Evolutionary conservation across 2,797 vertebrate species (phyloP).

Genomic region (Phyllotis vaccarum): DNA sequence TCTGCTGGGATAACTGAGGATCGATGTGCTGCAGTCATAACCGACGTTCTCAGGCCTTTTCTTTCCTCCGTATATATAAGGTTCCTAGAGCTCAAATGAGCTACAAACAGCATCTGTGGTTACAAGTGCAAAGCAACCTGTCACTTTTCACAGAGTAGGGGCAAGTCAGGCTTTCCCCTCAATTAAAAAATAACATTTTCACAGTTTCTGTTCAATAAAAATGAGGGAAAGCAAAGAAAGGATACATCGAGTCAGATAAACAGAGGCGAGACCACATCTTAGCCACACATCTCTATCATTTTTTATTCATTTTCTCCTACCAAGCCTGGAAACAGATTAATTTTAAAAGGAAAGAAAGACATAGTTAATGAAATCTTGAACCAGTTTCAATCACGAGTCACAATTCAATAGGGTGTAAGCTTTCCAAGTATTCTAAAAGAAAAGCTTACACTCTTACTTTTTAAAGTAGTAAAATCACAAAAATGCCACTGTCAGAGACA

Average conservation of each 20-base stretch:
- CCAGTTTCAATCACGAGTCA: conserved; percentile 14
- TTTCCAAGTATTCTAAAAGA: conserved; percentile 32
- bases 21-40: conserved; percentile 2
- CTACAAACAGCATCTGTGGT: conserved; percentile 65
- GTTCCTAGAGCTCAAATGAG: conserved; percentile 65
- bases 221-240: conserved; percentile 61
- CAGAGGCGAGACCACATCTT: not conserved
- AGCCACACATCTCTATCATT: not conserved
- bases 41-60: conserved; percentile 64
- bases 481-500: not conserved
- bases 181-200: conserved; percentile 68
- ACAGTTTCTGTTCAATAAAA: conserved; percentile 48
- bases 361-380: not conserved
- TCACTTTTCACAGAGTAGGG: conserved; percentile 63
- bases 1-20: conserved; percentile 59
- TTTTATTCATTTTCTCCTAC: not conserved
- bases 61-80: conserved; percentile 44
- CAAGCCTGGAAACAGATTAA: not conserved
- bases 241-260: conserved; percentile 64
- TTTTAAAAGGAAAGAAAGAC: not conserved
- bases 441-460: conserved; percentile 37
- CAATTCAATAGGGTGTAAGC: not conserved
- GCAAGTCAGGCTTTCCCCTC: conserved; percentile 56
- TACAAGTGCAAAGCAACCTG: conserved; percentile 59
- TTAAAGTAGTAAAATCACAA: conserved; percentile 46